Conservation (phyloP, 2,888 invertebrate species). For the Carabus problematicus region DNA sequence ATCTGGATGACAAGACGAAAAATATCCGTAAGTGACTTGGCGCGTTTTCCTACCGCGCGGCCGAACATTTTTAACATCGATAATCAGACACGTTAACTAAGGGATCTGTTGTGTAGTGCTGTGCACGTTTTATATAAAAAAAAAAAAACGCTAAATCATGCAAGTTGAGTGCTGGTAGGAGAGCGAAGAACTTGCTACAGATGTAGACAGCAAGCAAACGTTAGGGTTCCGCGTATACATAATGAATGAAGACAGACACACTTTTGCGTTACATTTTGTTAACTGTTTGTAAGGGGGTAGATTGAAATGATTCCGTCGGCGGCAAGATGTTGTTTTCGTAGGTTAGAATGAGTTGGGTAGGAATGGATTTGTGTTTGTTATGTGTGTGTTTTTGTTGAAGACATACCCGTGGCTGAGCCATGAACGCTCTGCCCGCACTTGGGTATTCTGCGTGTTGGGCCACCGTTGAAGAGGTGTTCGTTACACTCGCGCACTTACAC, state of each 20-base stretch:
- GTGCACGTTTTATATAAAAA: not conserved
- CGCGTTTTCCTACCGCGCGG: constrained; percentile 23
- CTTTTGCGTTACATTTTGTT: too few species aligned
- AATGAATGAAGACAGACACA: constrained; percentile 6
- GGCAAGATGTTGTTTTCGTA: too few species aligned
- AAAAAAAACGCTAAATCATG: constrained; percentile 34
- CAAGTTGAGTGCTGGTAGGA: constrained; percentile 28
- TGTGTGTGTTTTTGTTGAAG: constrained; percentile 43
- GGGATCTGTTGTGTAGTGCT: constrained; percentile 28
- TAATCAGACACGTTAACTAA: constrained; percentile 41
- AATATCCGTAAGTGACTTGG: constrained; percentile 26
- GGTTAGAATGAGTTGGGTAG: too few species aligned
- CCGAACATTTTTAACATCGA: constrained; percentile 39
- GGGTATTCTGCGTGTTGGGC: constrained; percentile 65
- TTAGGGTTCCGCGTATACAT: too few species aligned
- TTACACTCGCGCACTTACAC: constrained; percentile 48
- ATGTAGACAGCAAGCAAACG: too few species aligned
- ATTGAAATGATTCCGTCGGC: not conserved
- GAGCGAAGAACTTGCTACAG: constrained; percentile 1
- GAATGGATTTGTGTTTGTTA: too few species aligned
- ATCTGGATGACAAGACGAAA: constrained; percentile 35
- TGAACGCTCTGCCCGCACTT: constrained; percentile 79
- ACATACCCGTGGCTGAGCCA: constrained; percentile 91
- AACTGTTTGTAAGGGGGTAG: too few species aligned
- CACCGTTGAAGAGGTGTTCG: constrained; percentile 62